Evolutionary conservation across 2,797 vertebrate species (phyloP).

Genomic region (Gallinago stenura): DNA sequence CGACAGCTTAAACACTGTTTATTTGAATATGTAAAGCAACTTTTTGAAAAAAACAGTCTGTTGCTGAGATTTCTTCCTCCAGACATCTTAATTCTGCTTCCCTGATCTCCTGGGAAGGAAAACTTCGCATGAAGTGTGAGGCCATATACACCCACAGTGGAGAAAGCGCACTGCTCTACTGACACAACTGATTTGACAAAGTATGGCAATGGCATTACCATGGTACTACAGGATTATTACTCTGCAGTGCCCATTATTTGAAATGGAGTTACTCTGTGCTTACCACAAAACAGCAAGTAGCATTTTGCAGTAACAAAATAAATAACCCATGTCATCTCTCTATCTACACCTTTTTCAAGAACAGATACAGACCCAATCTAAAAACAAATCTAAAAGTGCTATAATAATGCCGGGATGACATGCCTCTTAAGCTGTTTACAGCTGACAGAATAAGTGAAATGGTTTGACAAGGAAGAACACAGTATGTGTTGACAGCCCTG

Average conservation of each 20-base stretch:
- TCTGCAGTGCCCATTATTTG: conserved; percentile 29
- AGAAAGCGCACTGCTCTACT: background rate
- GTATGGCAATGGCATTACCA: conserved; percentile 28
- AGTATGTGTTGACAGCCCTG: conserved; percentile 61
- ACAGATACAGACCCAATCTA: conserved; percentile 65
- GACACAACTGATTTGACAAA: background rate
- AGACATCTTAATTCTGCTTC: background rate
- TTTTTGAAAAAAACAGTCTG: background rate
- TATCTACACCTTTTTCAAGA: conserved; percentile 63
- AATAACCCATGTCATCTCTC: conserved; percentile 70
- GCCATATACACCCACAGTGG: background rate
- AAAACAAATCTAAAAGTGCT: conserved; percentile 74
- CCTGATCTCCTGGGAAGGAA: background rate
- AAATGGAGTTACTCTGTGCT: conserved; percentile 51
- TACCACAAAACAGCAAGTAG: conserved; percentile 51
- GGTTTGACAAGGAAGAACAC: conserved; percentile 69
- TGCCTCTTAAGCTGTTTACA: conserved; percentile 78
- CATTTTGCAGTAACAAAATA: conserved; percentile 72
- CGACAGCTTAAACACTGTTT: conserved; percentile 57
- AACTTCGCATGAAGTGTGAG: background rate
- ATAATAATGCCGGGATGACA: conserved; percentile 73
- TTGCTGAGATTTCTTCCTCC: conserved; percentile 15
- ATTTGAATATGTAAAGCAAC: conserved; percentile 61
- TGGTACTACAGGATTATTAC: conserved; percentile 52
- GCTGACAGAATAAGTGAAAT: conserved; percentile 72